phyloP scores from a whole-genome alignment of 2,797 vertebrate genomes.

The Coreius guichenoti region DNA sequence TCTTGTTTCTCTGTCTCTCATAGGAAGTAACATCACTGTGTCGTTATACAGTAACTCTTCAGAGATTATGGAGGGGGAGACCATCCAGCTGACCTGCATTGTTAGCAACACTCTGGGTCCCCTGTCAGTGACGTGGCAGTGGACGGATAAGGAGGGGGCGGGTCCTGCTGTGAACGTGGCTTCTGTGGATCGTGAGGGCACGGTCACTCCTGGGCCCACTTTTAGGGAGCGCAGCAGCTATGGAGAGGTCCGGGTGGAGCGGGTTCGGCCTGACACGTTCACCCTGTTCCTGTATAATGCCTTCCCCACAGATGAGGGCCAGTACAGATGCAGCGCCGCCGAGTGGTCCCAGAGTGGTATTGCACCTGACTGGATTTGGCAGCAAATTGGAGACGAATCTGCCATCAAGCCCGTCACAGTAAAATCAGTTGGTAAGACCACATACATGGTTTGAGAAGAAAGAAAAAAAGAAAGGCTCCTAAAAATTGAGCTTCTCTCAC shows the following conservation, averaged over 20 bases:
- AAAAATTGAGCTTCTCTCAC: neutral
- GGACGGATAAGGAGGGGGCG: conserved; percentile 80
- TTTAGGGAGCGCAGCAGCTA: conserved; percentile 69
- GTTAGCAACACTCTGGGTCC: conserved; percentile 80
- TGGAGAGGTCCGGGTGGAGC: conserved; percentile 77
- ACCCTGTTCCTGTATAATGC: conserved; percentile 79
- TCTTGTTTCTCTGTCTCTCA: neutral
- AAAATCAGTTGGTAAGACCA: conserved; percentile 86
- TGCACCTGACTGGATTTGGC: conserved; percentile 85
- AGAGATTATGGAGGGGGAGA: conserved; percentile 87
- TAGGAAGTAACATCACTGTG: conserved; percentile 94
- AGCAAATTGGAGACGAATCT: conserved; percentile 87
- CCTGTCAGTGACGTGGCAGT: conserved; percentile 89
- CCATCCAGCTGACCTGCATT: conserved; percentile 86
- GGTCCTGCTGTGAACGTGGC: conserved; percentile 83
- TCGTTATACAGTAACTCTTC: conserved; percentile 87
- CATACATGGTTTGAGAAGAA: neutral
- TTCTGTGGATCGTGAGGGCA: conserved; percentile 85
- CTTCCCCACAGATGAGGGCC: conserved; percentile 75
- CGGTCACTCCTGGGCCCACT: conserved; percentile 69
- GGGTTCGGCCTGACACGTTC: conserved; percentile 71
- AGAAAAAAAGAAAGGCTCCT: neutral
- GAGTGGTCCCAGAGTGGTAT: conserved; percentile 77
- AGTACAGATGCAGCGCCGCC: conserved; percentile 79
- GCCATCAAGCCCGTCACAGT: conserved; percentile 81